These are phyloP conservation scores for Rhipidura dahli DNA, from an alignment of 2,113 vertebrate genomes.

Conservation along the genomic window DNA sequence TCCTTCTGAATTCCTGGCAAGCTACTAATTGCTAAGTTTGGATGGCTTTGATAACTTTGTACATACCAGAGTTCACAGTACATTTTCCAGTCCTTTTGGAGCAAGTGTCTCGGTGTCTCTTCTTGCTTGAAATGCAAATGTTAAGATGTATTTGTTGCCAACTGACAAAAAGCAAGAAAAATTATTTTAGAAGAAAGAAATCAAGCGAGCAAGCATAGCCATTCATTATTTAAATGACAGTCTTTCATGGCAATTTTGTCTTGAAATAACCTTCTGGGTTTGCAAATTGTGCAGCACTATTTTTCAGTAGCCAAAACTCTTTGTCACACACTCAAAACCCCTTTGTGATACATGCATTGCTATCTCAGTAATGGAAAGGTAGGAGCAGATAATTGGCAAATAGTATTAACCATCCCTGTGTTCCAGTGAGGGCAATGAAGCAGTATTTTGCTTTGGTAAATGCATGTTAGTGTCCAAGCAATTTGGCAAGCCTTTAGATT, in stretches of 20 bases:
- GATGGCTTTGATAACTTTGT: background rate
- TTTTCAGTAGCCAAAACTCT: conserved; percentile 38
- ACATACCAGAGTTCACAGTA: background rate
- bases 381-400: conserved; percentile 8
- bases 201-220: conserved; percentile 24
- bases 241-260: conserved; percentile 46
- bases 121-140: conserved; percentile 40
- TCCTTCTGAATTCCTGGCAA: background rate
- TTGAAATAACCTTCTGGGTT: conserved; percentile 53
- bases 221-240: conserved; percentile 53
- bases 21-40: background rate
- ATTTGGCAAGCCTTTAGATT: background rate
- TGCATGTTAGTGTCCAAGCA: background rate
- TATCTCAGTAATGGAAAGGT: conserved; percentile 11
- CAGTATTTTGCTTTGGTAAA: background rate
- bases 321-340: background rate
- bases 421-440: background rate
- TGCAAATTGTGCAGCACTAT: conserved; percentile 8
- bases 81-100: conserved; percentile 19
- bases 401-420: background rate
- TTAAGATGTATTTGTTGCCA: conserved; percentile 51
- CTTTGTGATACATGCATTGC: background rate
- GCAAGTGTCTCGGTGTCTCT: conserved; percentile 12
- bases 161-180: conserved; percentile 53
- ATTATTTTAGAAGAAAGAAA: conserved; percentile 59